Evolutionary conservation across 2,113 vertebrate species (phyloP).

Genomic region (Quiscalus mexicanus): DNA sequence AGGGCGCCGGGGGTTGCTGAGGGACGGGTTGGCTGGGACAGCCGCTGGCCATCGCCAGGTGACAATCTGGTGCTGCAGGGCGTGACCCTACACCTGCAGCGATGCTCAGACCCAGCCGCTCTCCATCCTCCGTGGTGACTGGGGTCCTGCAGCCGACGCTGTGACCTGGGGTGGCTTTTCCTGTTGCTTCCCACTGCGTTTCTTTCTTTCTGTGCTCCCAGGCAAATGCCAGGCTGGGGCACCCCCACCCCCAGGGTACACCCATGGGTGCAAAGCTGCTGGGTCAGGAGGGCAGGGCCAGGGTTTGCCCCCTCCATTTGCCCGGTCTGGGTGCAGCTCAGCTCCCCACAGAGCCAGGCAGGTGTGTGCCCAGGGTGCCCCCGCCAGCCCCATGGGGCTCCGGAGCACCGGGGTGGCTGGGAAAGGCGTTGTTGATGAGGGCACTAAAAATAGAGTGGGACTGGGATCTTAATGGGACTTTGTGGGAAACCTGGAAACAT

Average conservation of each 20-base stretch:
- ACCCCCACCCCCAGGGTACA: not conserved
- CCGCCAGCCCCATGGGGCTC: not conserved
- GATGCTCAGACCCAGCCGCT: not conserved
- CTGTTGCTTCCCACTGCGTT: not conserved
- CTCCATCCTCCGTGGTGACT: fast-evolving
- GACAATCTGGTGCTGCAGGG: not conserved
- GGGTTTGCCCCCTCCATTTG: not conserved
- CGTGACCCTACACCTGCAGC: not conserved
- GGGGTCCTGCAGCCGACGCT: fast-evolving
- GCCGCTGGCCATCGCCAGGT: not conserved
- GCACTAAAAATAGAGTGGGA: slow-evolving; percentile 64
- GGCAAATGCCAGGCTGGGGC: not conserved
- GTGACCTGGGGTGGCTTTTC: not conserved
- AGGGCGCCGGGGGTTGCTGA: not conserved
- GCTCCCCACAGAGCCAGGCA: not conserved
- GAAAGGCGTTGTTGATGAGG: slow-evolving; percentile 36
- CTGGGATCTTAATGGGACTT: slow-evolving; percentile 72
- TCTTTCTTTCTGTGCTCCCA: not conserved
- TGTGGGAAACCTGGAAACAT: slow-evolving; percentile 74
- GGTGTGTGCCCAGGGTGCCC: not conserved
- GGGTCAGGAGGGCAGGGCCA: fast-evolving
- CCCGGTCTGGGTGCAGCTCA: not conserved
- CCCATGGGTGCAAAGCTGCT: not conserved
- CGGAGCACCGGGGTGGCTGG: not conserved
- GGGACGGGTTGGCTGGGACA: fast-evolving